Base-by-base conservation (phyloP, 2,113 vertebrate species). In the Anas platyrhynchos region DNA sequence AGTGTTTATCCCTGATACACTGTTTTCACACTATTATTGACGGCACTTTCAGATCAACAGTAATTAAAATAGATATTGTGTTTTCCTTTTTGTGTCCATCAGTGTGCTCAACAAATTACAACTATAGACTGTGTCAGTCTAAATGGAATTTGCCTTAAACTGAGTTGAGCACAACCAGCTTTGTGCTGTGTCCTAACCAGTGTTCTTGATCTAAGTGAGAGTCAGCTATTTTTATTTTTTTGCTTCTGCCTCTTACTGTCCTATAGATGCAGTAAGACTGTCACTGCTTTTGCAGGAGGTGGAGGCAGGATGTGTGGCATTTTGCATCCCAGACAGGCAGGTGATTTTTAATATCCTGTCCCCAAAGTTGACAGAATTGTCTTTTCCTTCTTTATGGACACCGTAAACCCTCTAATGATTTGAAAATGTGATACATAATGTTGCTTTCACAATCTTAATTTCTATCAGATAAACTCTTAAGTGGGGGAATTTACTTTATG, bases 121-220 rank as follows among this genome's bases (percentile, higher is more conserved):
- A 31, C 44, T 73, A 9, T 14, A 48, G 31, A 18, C 27, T 50
- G 12, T 79, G 50, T 27, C 67, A 67, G 6, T 44, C 38, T 89
- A 13, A 81, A 71, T 17, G 26, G 17, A 91, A 54, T 77, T 90
- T 91, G 6, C n/a, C 72, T 89, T 78, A 71, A 81, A 56, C 8
- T 59, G 44, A 41, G 9, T n/a, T 78, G 50, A 62, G 41, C 41
- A 41, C 38, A 90, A 46, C 5, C 22, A 34, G 20, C 23, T 23
- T 62, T 34, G 7, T 2, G 2, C 26, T 83, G 16, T n/a, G 56
- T 86, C 59, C 50, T 31, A 90, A 4, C 4, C 0, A 0, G 8
- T 78, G 29, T n/a, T 25, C 55, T 73, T 65, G 77, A 73, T 16
- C 59, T 13, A 66, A 66, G 52, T 61, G 50, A 62, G 13, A 87